Evolutionary conservation across 1,140 invertebrate genomes (phyloP), one percentile per base, ranked within the genome.

Genomic region (Drosophila eugracilis): DNA sequence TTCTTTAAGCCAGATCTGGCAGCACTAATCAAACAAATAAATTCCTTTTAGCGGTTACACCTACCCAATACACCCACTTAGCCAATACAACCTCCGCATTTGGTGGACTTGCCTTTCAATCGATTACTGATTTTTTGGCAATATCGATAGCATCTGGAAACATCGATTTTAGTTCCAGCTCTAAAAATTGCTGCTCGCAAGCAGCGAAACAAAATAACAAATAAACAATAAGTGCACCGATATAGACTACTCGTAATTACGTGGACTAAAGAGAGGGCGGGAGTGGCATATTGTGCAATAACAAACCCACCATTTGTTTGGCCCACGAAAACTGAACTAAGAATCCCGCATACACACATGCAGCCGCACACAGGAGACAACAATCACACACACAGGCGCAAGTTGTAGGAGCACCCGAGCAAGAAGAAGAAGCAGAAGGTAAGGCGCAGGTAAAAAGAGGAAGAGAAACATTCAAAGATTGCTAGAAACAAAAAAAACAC

Each of bases 381-480:
- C 69, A 72, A 53, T 48, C 69, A 50, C 57, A 45, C 54, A 58
- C 32, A 54, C 71, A 58, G 50, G 47, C 58, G 50, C 57, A 42
- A 72, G 32, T 62, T 50, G 55, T 72, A 74, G 70, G 70, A 70
- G 66, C 49, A 36, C 30, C 37, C 26, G 15, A 17, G 42, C 15
- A 17, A 52, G 57, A 41, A 34, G 63, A 69, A 55, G 63, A 55
- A 73, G 45, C 50, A 57, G 41, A 63, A 74, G 70, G 70, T 54
- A 74, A 65, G 58, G 15, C 39, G 28, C 57, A 47, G 60, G 62
- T 55, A 83, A 67, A 54, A 26, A 58, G 48, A 53, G 32, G 17
- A 48, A 39, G 47, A 41, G 22, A 42, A 48, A 14, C 10, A 37
- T 28, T 19, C 44, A 48, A 37, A 52, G 66, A 75, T 75, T 58